These are phyloP conservation scores for Cichlasoma orientale DNA, from an alignment of 2,797 vertebrate genomes.

Conservation along the genomic window DNA sequence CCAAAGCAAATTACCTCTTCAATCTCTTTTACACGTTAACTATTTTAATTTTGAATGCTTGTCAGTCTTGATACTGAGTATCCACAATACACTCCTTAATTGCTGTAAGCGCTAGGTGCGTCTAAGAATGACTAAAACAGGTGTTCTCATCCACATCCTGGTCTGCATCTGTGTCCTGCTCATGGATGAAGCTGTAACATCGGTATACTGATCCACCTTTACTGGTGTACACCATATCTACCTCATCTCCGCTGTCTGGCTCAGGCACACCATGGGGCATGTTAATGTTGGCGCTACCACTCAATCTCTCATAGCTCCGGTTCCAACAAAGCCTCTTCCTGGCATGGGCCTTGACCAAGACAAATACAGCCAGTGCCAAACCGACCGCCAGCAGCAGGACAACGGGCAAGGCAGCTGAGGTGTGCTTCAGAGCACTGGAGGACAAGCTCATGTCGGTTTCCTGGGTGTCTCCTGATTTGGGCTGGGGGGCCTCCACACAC, in stretches of 20 bases:
- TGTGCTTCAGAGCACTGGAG: constrained; percentile 58
- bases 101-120: not conserved
- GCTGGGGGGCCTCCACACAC: constrained; percentile 75
- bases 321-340: constrained; percentile 82
- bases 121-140: constrained; percentile 64
- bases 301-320: constrained; percentile 82
- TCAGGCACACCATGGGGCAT: constrained; percentile 79
- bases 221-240: constrained; percentile 85
- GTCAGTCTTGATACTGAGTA: constrained; percentile 11
- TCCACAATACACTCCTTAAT: constrained; percentile 1
- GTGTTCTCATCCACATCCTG: constrained; percentile 67
- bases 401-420: constrained; percentile 68
- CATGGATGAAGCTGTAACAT: constrained; percentile 76
- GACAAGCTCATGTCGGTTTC: constrained; percentile 51
- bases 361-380: constrained; percentile 66
- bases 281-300: constrained; percentile 64
- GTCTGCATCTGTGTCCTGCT: constrained; percentile 69
- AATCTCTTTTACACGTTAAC: constrained; percentile 18
- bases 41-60: constrained; percentile 15
- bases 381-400: constrained; percentile 68
- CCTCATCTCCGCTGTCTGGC: constrained; percentile 81
- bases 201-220: constrained; percentile 76
- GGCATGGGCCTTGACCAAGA: constrained; percentile 72
- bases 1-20: not conserved
- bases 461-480: constrained; percentile 44